Base-by-base conservation (phyloP, 2,113 vertebrate species). In the Anguilla japonica region DNA sequence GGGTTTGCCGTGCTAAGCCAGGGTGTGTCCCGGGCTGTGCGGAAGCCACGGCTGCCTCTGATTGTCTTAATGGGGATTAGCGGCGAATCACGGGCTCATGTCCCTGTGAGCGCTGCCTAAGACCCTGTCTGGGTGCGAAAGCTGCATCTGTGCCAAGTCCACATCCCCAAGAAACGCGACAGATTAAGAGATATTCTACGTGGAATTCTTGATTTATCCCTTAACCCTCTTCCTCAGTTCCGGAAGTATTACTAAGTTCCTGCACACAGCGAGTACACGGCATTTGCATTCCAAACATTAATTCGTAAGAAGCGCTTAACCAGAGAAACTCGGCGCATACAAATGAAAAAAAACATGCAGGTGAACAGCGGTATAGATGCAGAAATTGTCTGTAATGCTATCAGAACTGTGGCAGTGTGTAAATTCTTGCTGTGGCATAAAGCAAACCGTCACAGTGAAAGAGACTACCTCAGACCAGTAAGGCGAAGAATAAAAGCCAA, bases 51-150 rank as follows among this genome's bases (percentile, higher is more conserved):
- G n/a, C 41, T 29, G 22, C 20, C 46, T 82, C 46, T 82, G 40
- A 82, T 40, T 82, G 81, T 46, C 41, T 82, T 82, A 82, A 43
- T 50, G 26, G 81, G 81, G 81, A 82, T 82, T 82, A 82, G 26
- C 7, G n/a, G 22, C 29, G 81, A 82, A 53, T 50, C 13, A 14
- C 81, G 41, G 81, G 26, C 14, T 29, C 81, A 82, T 50, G 41
- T 82, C 81, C 40, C 81, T 29, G 20, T n/a, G 41, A 82, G 81
- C 41, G n/a, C 22, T 50, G 81, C 41, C 53, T 82, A 82, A 82
- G 41, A 82, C 81, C 40, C 81, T 50, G 81, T 50, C 39, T 81
- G 79, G 41, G 81, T 50, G 81, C 46, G 22, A n/a, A 50, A 82
- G 41, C 46, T 82, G 40, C n/a, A 26, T 67, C 60, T 67, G 60